phyloP scores from a whole-genome alignment of 2,797 vertebrate genomes.

The Cetoscarus ocellatus region DNA sequence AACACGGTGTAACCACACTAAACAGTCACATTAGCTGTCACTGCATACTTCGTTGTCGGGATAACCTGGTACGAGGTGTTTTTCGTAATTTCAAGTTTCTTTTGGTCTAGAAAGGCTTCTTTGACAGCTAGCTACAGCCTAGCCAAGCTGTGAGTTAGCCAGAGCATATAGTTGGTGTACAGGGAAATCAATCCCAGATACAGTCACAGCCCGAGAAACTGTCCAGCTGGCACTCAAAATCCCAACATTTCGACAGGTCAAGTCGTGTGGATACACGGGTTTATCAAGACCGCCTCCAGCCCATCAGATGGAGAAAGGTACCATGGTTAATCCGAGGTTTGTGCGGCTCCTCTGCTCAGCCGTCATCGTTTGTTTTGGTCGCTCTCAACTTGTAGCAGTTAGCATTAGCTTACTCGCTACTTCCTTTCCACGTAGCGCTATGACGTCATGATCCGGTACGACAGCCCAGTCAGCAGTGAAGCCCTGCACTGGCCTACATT shows the following conservation, averaged over 20 bases:
- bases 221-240: slow-evolving; percentile 16
- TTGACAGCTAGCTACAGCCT: slow-evolving; percentile 17
- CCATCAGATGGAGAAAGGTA: background rate
- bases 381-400: slow-evolving; percentile 56
- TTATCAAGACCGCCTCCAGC: background rate
- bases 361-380: slow-evolving; percentile 80
- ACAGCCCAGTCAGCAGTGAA: background rate
- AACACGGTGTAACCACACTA: slow-evolving; percentile 12
- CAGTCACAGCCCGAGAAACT: slow-evolving; percentile 30
- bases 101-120: slow-evolving; percentile 20
- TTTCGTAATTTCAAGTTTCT: background rate
- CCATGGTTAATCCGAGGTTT: slow-evolving; percentile 16
- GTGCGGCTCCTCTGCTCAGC: slow-evolving; percentile 24
- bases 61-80: background rate
- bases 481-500: background rate
- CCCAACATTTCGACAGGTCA: background rate
- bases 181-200: slow-evolving; percentile 12
- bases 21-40: slow-evolving; percentile 2
- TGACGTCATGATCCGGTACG: slow-evolving; percentile 69
- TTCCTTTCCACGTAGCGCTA: slow-evolving; percentile 86
- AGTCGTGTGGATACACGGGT: background rate
- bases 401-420: slow-evolving; percentile 63
- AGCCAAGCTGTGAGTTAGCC: slow-evolving; percentile 25
- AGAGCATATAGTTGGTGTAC: slow-evolving; percentile 27
- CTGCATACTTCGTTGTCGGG: slow-evolving; percentile 20